Evolutionary conservation across 2,113 vertebrate genomes (phyloP).

Genomic region (Panthera tigris): DNA sequence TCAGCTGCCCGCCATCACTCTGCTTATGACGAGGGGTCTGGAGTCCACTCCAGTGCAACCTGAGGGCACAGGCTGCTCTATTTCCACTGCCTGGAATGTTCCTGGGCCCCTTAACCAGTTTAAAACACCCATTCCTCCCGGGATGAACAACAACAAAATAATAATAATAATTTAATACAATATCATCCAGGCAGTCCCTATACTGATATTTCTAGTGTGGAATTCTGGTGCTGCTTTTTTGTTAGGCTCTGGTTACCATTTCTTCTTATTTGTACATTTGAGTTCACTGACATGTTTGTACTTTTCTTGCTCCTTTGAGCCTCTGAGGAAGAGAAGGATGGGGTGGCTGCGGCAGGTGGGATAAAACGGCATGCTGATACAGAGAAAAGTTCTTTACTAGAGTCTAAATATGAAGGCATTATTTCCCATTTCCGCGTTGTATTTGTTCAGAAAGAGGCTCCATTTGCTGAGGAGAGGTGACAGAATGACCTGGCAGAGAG

Average conservation of each 20-base stretch:
- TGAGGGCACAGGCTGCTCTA: not conserved
- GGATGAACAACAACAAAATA: not conserved
- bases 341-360: not conserved
- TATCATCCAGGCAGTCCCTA: not conserved
- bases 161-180: not conserved
- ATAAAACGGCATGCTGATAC: not conserved
- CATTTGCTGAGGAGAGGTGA: not conserved
- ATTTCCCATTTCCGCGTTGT: not conserved
- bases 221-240: not conserved
- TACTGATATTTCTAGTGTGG: not conserved
- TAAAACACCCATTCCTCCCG: not conserved
- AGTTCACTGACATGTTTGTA: not conserved
- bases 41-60: not conserved
- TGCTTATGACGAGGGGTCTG: not conserved
- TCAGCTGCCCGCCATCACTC: not conserved
- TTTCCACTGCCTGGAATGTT: not conserved
- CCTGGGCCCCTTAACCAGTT: not conserved
- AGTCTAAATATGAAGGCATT: not conserved
- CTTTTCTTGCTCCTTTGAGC: not conserved
- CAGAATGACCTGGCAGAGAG: slow-evolving; percentile 3
- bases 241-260: not conserved
- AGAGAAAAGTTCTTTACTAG: not conserved
- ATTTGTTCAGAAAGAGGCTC: not conserved
- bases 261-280: not conserved
- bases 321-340: not conserved